Evolutionary conservation across 2,113 vertebrate species (phyloP), one percentile per base, ranked within the genome.

Genomic region (Pica pica): DNA sequence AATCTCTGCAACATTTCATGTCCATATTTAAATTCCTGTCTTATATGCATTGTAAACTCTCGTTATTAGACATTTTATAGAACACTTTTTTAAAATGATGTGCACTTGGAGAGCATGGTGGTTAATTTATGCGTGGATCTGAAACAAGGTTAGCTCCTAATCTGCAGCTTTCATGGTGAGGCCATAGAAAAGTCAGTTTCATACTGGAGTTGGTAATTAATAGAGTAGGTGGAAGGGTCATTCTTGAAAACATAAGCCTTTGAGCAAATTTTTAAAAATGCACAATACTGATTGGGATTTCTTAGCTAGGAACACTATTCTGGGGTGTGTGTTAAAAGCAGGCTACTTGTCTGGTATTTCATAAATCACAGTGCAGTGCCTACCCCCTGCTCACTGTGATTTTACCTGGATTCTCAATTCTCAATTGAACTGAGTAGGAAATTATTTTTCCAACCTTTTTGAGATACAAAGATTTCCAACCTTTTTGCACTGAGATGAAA

Each of bases 231-330:
- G 81, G 90, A 92, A 95, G 80, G 70, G 89, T 86, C 61, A 47
- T 95, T 96, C n/a, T 95, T 67, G 83, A 94, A 91, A 97, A 83
- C 50, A 83, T 64, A 92, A 94, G 61, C 86, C 71, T 94, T 93
- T 76, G 73, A 92, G 84, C 39, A 94, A 85, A 47, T 84, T 93
- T 93, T 88, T 9, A 2, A 59, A 91, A 96, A 83, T 76, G 79
- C 64, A 90, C 16, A 0, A 68, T 67, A 90, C 57, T 89, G 76
- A 88, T 87, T 92, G 91, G 76, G 68, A 74, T 63, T 93, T 95
- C 73, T 87, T 92, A 88, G 65, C 61, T 93, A 92, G 68, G 57
- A 96, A 84, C 60, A 75, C 71, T 91, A 1, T 77, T 95, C 78
- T 89, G 47, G 67, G 50, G 50, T 69, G 57, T 89, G 46, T 28